Percentiles rank a stretch among this genome's conserved stretches.
These are phyloP conservation scores for Cerastis rubricosa DNA, from an alignment of 2,888 invertebrate genomes.

Conservation along the genomic window DNA sequence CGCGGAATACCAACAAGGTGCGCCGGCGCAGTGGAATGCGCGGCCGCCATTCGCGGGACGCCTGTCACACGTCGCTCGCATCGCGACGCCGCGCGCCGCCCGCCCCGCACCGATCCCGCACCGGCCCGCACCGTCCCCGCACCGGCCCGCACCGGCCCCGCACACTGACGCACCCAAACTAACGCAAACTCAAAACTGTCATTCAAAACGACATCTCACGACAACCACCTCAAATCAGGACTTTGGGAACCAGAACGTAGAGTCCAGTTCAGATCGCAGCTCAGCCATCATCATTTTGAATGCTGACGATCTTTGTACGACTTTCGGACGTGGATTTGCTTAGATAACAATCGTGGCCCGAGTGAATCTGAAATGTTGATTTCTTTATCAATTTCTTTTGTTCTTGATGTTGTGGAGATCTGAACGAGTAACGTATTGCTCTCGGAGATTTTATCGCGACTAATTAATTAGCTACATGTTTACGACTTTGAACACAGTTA, in stretches of 20 bases:
- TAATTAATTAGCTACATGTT: slow-evolving; percentile 57
- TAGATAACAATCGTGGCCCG: slow-evolving; percentile 72
- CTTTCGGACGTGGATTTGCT: slow-evolving; percentile 70
- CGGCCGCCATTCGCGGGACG: slow-evolving; percentile 64
- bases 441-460: slow-evolving; percentile 63
- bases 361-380: slow-evolving; percentile 74
- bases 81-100: slow-evolving; percentile 48
- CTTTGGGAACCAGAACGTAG: slow-evolving; percentile 7
- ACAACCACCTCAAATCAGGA: slow-evolving; percentile 1
- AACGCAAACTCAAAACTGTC: slow-evolving; percentile 64
- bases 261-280: slow-evolving; percentile 36
- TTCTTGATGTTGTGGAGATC: slow-evolving; percentile 44
- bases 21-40: slow-evolving; percentile 74
- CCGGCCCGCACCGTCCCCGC: no score
- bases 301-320: slow-evolving; percentile 66
- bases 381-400: slow-evolving; percentile 78
- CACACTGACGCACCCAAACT: slow-evolving; percentile 64
- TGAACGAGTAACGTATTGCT: slow-evolving; percentile 50
- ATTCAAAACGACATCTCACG: slow-evolving; percentile 60
- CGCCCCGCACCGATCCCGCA: neutral
- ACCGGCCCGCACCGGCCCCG: neutral
- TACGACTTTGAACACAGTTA: slow-evolving; percentile 27
- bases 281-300: slow-evolving; percentile 58
- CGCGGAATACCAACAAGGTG: slow-evolving; percentile 86
- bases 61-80: slow-evolving; percentile 67